Conservation (phyloP, 2,113 vertebrate genomes). For the Bujurquina vittata region DNA sequence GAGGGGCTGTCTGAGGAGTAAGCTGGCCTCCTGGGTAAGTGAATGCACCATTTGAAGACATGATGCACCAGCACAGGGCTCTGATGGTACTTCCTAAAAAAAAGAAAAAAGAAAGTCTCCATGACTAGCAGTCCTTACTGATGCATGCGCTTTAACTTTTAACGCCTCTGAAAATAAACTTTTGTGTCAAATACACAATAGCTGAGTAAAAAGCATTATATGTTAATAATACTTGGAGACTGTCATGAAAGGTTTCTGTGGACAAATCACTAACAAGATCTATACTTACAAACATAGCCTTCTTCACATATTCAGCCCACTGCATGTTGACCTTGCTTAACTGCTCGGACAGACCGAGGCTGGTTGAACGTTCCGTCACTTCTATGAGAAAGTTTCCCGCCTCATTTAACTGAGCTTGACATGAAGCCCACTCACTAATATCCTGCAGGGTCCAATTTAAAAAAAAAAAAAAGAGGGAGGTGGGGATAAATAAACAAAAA, state of each 20-base stretch:
- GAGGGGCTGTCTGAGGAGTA: conserved; percentile 46
- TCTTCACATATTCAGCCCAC: conserved; percentile 62
- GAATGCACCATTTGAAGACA: conserved; percentile 38
- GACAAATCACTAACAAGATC: neutral
- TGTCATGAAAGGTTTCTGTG: no score
- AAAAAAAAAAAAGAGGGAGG: neutral
- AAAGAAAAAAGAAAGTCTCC: neutral
- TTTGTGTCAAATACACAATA: neutral
- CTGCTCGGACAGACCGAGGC: conserved; percentile 20
- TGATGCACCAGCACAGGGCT: neutral
- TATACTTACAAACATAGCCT: conserved; percentile 55
- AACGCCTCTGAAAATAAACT: neutral
- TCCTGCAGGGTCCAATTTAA: conserved; percentile 23
- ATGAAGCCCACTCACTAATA: conserved; percentile 37
- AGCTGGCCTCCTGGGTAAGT: conserved; percentile 52
- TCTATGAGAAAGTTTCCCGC: conserved; percentile 60
- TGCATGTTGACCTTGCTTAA: conserved; percentile 56
- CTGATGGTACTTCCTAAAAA: conserved; percentile 47
- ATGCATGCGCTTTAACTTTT: neutral
- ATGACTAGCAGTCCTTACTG: neutral
- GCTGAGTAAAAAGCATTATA: neutral
- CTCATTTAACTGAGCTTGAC: conserved; percentile 58
- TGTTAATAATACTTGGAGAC: neutral
- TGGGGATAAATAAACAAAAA: no score
- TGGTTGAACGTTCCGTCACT: conserved; percentile 29